Percentiles rank a stretch among this genome's conserved stretches.
These are phyloP conservation scores for Delphinus delphis DNA, from an alignment of 2,113 vertebrate genomes.

Conservation along the genomic window DNA sequence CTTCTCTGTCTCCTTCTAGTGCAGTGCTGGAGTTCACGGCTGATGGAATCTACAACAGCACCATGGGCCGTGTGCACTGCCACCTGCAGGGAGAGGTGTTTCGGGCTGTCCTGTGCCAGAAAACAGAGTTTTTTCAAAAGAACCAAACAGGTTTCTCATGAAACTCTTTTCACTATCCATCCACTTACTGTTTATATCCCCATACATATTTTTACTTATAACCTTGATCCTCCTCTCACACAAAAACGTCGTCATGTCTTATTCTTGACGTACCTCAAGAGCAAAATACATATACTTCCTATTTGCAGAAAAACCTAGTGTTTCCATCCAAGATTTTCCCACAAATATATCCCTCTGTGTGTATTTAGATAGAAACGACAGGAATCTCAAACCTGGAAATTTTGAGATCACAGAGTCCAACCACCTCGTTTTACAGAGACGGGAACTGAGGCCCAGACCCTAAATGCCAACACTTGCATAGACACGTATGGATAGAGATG, in stretches of 20 bases:
- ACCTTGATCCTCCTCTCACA: not conserved
- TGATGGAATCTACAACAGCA: slow-evolving; percentile 61
- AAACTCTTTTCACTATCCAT: not conserved
- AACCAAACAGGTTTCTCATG: slow-evolving; percentile 68
- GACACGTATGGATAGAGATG: not conserved
- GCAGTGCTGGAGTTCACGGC: slow-evolving; percentile 71
- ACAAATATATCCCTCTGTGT: not conserved
- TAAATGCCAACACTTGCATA: not conserved
- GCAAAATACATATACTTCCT: not conserved
- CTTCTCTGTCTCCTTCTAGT: not conserved
- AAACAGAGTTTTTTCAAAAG: slow-evolving; percentile 77
- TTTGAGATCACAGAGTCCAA: not conserved
- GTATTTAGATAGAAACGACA: not conserved
- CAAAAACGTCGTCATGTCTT: not conserved
- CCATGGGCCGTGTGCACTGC: slow-evolving; percentile 55
- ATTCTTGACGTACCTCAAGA: not conserved
- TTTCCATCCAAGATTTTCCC: not conserved
- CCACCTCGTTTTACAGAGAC: not conserved
- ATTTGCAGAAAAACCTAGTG: not conserved
- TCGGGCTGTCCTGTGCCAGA: slow-evolving; percentile 71
- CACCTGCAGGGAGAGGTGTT: slow-evolving; percentile 70
- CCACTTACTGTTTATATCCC: not conserved
- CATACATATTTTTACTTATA: not conserved
- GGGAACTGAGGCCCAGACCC: not conserved
- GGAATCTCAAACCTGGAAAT: not conserved